Evolutionary conservation across 2,888 invertebrate genomes (phyloP).

Genomic region (Acrobasis repandana): DNA sequence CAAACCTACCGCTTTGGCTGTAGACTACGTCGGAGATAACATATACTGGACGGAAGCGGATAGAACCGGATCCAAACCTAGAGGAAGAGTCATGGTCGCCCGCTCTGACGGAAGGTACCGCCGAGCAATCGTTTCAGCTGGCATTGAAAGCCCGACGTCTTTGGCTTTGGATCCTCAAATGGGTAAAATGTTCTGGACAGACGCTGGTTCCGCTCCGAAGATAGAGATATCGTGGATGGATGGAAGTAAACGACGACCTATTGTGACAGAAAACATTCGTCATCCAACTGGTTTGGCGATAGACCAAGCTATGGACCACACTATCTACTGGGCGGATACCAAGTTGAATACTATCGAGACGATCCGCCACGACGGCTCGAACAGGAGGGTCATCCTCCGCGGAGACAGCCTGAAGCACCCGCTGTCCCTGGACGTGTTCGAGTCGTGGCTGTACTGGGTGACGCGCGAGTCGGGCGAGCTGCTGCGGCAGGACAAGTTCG

Average conservation of each 20-base stretch:
- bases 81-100: constrained; percentile 93
- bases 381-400: constrained; percentile 87
- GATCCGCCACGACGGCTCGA: constrained; percentile 91
- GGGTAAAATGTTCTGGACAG: constrained; percentile 96
- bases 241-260: constrained; percentile 91
- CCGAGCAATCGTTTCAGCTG: constrained; percentile 89
- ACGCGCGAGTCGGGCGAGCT: constrained; percentile 94
- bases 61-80: constrained; percentile 87
- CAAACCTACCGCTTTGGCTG: constrained; percentile 93
- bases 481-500: constrained; percentile 97
- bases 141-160: constrained; percentile 93
- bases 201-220: constrained; percentile 94
- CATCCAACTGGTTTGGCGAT: constrained; percentile 95
- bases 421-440: constrained; percentile 95
- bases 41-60: constrained; percentile 97
- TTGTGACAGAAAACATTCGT: constrained; percentile 91
- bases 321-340: constrained; percentile 97
- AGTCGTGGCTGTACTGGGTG: constrained; percentile 96
- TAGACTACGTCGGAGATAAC: constrained; percentile 97
- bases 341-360: constrained; percentile 95
- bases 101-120: constrained; percentile 95
- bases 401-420: constrained; percentile 91
- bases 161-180: constrained; percentile 93
- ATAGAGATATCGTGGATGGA: constrained; percentile 99
- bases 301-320: constrained; percentile 94